Percentiles rank a stretch among this genome's conserved stretches.
phyloP scores from a whole-genome alignment of 2,113 vertebrate genomes.

The Dolichotis patagonum region DNA sequence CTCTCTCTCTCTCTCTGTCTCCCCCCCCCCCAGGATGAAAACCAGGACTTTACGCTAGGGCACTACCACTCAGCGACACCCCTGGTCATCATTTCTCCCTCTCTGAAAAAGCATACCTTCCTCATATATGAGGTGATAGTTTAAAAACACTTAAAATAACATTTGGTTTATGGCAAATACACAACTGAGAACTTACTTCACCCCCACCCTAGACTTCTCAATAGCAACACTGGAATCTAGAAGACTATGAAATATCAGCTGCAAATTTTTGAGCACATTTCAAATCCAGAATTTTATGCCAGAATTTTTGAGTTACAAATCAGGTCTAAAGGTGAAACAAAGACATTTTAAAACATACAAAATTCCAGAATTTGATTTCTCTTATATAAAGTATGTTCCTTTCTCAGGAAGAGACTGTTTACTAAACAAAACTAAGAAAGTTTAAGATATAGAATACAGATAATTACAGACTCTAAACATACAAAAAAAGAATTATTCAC shows the following conservation, averaged over 20 bases:
- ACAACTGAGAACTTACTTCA: not conserved
- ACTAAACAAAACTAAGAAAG: not conserved
- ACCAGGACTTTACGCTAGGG: not conserved
- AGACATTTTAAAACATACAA: not conserved
- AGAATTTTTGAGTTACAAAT: not conserved
- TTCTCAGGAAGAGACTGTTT: not conserved
- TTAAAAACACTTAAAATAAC: not conserved
- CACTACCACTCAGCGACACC: not conserved
- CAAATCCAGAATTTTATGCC: not conserved
- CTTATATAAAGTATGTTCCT: not conserved
- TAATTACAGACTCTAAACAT: not conserved
- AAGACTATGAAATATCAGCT: not conserved
- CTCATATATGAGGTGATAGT: not conserved
- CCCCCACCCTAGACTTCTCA: not conserved
- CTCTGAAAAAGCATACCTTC: not conserved
- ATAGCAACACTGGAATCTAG: not conserved
- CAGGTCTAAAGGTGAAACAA: not conserved
- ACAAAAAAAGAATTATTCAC: not conserved
- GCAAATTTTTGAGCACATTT: not conserved
- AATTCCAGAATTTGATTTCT: not conserved
- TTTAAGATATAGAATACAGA: not conserved
- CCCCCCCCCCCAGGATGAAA: not conserved
- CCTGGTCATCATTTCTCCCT: not conserved
- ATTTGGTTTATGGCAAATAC: not conserved
- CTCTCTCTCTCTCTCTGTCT: not conserved